These are phyloP conservation scores for Scleropages formosus DNA, from an alignment of 2,797 vertebrate species.

Conservation along the genomic window DNA sequence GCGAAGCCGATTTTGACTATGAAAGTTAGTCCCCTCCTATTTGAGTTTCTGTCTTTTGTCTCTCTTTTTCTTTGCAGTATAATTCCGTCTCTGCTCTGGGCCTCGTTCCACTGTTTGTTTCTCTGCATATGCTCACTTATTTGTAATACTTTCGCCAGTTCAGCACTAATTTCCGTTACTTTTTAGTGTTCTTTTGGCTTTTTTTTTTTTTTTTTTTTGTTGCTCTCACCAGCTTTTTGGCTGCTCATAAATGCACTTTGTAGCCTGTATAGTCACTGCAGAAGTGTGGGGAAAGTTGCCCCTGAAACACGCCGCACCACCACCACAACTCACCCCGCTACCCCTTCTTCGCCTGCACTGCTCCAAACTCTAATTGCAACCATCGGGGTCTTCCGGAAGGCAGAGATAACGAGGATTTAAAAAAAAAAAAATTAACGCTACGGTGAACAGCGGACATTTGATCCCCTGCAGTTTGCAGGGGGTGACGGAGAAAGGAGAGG, in stretches of 20 bases:
- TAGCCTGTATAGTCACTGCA: constrained; percentile 58
- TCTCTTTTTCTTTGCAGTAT: constrained; percentile 45
- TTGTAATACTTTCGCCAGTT: constrained; percentile 28
- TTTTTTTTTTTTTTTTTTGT: constrained; percentile 25
- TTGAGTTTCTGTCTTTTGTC: constrained; percentile 56
- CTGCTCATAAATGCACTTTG: constrained; percentile 72
- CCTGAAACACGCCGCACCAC: constrained; percentile 31
- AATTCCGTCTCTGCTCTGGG: constrained; percentile 24
- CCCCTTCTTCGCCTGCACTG: constrained; percentile 36
- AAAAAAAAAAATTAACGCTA: constrained; percentile 68
- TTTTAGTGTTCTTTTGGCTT: constrained; percentile 15
- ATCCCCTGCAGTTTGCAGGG: constrained; percentile 41
- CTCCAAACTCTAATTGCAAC: constrained; percentile 58
- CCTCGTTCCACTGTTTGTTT: constrained; percentile 45
- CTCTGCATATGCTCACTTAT: constrained; percentile 31
- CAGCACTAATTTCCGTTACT: constrained; percentile 51
- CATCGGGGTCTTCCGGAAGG: constrained; percentile 54
- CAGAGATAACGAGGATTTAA: constrained; percentile 62
- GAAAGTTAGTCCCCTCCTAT: constrained; percentile 93
- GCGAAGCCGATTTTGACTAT: constrained; percentile 90
- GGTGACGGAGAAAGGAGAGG: neutral
- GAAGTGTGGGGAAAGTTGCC: constrained; percentile 32
- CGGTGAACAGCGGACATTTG: constrained; percentile 65
- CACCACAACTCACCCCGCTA: neutral
- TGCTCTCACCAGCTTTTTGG: constrained; percentile 66